phyloP scores from a whole-genome alignment of 2,888 invertebrate genomes.

The Cryptophagus acutangulus region DNA sequence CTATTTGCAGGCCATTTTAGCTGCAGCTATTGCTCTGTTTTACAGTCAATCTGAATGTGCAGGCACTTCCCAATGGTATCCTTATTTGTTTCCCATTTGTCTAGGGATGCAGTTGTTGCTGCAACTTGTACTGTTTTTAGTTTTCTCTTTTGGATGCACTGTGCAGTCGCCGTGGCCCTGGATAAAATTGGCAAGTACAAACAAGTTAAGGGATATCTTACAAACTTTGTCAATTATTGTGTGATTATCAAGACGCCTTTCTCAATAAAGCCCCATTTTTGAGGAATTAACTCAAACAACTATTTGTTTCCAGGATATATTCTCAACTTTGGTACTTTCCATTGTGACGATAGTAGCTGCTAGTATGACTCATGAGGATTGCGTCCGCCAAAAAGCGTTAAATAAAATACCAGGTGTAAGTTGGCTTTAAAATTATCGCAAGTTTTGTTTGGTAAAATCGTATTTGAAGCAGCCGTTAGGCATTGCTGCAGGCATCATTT shows the following conservation, averaged over 20 bases:
- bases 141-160: constrained; percentile 18
- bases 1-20: constrained; percentile 12
- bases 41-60: constrained; percentile 10
- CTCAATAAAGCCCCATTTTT: too few species aligned
- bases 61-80: constrained; percentile 16
- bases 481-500: constrained; percentile 15
- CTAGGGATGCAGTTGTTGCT: constrained; percentile 11
- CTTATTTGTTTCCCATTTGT: constrained; percentile 11
- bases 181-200: constrained; percentile 13
- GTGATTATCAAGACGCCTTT: too few species aligned
- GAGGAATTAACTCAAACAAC: too few species aligned
- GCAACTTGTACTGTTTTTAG: constrained; percentile 15
- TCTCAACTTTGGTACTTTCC: neutral
- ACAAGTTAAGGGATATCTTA: too few species aligned
- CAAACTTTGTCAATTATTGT: too few species aligned
- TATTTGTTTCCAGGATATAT: neutral
- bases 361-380: too few species aligned
- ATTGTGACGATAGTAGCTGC: neutral
- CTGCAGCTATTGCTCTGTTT: constrained; percentile 17
- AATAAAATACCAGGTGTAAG: constrained; percentile 17
- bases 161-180: constrained; percentile 16
- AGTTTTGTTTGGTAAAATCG: too few species aligned
- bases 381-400: too few species aligned
- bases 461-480: constrained; percentile 19
- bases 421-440: neutral